phyloP scores from a whole-genome alignment of 2,113 vertebrate genomes.

The Brienomyrus brachyistius region DNA sequence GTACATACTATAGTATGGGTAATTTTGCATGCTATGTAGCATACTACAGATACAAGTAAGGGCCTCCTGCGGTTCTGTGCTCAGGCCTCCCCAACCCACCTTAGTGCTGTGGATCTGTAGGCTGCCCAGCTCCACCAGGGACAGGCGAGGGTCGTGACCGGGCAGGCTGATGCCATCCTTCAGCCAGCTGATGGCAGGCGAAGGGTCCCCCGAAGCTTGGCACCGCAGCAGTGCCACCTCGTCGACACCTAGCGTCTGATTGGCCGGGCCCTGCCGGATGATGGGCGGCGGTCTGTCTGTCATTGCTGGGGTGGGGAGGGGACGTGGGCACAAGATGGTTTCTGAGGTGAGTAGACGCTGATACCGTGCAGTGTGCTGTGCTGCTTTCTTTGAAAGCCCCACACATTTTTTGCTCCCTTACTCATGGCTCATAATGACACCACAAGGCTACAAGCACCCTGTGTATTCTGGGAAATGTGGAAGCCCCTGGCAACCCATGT shows the following conservation, averaged over 20 bases:
- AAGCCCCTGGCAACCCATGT: not conserved
- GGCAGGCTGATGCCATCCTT: slow-evolving; percentile 85
- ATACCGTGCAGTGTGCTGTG: not conserved
- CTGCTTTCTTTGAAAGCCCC: not conserved
- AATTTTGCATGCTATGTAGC: not conserved
- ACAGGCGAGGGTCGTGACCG: slow-evolving; percentile 74
- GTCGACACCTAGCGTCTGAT: slow-evolving; percentile 81
- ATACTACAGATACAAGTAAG: not conserved
- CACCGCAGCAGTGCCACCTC: slow-evolving; percentile 77
- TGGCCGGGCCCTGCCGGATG: slow-evolving; percentile 84
- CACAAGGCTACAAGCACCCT: not conserved
- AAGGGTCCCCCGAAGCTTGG: slow-evolving; percentile 81
- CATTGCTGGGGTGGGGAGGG: slow-evolving; percentile 57
- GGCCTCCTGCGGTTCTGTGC: not conserved
- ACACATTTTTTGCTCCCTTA: not conserved
- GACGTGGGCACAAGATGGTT: not conserved
- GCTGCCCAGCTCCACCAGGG: slow-evolving; percentile 81
- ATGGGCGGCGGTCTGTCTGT: slow-evolving; percentile 92
- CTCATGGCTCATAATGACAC: not conserved
- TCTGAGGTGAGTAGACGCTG: not conserved
- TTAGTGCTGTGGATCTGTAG: slow-evolving; percentile 80
- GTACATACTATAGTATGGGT: not conserved
- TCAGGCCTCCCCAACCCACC: slow-evolving; percentile 58
- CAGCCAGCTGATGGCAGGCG: slow-evolving; percentile 83
- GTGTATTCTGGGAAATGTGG: not conserved